A percentile compares a stretch with the other conserved stretches of the same genome.
Evolutionary conservation across 2,113 vertebrate species (phyloP).

Genomic region (Zosterops hypoxanthus): DNA sequence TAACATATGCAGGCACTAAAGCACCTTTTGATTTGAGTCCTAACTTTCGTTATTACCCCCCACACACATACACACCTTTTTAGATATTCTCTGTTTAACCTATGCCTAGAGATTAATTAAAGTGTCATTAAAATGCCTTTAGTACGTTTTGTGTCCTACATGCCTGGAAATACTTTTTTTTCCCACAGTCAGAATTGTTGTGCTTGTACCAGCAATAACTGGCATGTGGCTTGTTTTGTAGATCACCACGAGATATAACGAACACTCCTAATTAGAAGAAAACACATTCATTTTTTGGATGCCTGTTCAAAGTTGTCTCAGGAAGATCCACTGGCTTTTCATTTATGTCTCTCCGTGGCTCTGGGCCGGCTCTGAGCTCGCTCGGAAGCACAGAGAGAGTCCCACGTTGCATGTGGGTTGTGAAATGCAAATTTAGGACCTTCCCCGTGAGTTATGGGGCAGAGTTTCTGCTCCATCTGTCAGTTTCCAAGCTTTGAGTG

Average conservation of each 20-base stretch:
- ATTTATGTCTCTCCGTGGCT: background rate
- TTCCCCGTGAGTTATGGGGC: background rate
- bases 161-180: slow-evolving; percentile 65
- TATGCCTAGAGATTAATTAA: slow-evolving; percentile 65
- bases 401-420: background rate
- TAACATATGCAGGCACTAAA: slow-evolving; percentile 51
- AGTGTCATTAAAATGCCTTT: slow-evolving; percentile 67
- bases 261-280: slow-evolving; percentile 38
- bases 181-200: slow-evolving; percentile 60
- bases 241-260: slow-evolving; percentile 39
- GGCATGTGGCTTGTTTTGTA: slow-evolving; percentile 62
- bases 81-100: slow-evolving; percentile 50
- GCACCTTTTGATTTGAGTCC: slow-evolving; percentile 63
- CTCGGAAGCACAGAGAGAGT: background rate
- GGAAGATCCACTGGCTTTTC: slow-evolving; percentile 14
- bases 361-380: background rate
- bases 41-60: slow-evolving; percentile 40
- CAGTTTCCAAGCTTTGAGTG: background rate
- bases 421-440: background rate
- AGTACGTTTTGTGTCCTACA: slow-evolving; percentile 59
- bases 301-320: slow-evolving; percentile 41
- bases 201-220: slow-evolving; percentile 61
- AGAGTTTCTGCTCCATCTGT: background rate
- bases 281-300: slow-evolving; percentile 33
- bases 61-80: slow-evolving; percentile 57